Percentiles rank a stretch among this genome's conserved stretches.
phyloP scores from a whole-genome alignment of 1,140 invertebrate species.

The Lepidurus couesii region DNA sequence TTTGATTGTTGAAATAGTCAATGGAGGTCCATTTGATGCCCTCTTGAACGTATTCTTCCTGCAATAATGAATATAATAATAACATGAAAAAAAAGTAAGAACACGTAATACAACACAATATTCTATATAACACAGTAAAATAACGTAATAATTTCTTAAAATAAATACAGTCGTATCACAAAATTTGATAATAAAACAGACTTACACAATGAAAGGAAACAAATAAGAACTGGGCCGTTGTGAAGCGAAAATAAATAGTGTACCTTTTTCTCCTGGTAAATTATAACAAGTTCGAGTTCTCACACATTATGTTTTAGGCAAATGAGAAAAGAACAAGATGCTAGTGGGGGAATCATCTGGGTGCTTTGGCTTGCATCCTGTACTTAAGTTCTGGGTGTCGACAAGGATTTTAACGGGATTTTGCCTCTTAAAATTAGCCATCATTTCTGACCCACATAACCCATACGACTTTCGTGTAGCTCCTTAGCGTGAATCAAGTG shows the following conservation, averaged over 20 bases:
- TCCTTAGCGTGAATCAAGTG: not conserved
- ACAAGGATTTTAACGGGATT: not conserved
- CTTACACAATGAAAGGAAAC: not conserved
- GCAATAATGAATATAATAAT: conserved; percentile 37
- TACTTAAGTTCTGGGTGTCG: not conserved
- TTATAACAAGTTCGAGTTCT: not conserved
- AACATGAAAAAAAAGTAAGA: no score
- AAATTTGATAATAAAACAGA: not conserved
- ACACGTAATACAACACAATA: no score
- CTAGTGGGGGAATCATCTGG: not conserved
- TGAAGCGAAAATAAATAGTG: no score
- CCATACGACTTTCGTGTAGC: not conserved
- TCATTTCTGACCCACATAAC: conserved; percentile 2
- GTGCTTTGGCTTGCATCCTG: not conserved
- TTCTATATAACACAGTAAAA: no score
- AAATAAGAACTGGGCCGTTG: no score
- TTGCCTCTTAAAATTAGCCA: not conserved
- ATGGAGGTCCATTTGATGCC: conserved; percentile 68
- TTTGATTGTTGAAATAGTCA: conserved; percentile 70
- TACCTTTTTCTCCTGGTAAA: not conserved
- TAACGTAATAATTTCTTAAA: no score
- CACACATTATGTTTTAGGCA: not conserved
- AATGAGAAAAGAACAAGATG: not conserved
- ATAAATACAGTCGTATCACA: no score
- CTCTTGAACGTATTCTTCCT: conserved; percentile 68